Evolutionary conservation across 2,888 invertebrate genomes (phyloP), one percentile per base, ranked within the genome.

Genomic region (Tethea ocularis): DNA sequence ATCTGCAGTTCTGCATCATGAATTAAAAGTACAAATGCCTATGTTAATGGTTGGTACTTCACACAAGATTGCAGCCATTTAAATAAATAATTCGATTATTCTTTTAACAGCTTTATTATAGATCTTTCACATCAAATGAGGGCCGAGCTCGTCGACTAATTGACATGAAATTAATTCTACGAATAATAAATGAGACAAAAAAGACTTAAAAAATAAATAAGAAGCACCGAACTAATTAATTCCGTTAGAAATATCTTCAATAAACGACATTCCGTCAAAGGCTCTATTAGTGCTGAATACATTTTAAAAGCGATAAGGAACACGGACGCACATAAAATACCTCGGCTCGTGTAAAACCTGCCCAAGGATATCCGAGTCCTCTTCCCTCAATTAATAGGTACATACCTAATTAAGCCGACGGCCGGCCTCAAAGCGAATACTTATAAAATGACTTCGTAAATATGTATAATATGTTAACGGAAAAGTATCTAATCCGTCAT

Each of bases 331-430:
- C 46, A 10, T 46, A 20, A n/a, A 46, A 46, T 46, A 20, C 46
- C 20, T n/a, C 38, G 38, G 38, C 41, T 17, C n/a, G 38, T 17
- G 8, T n/a, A 41, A 41, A 41, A 17, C n/a, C 38, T 41, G 38
- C 38, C 41, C 41, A 57, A 60, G 57, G 55, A 59, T 57, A 57
- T 61, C 63, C 59, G 61, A 57, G 53, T 58, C 60, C 33, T 51
- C 65, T 65, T 61, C 61, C 66, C 59, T 68, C 80, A 78, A 80
- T 80, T 76, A 79, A 74, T 74, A n/a, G n/a, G n/a, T n/a, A 75
- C 67, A 67, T 70, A 63, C 61, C 72, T 79, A 77, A 81, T 80
- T 76, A 80, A 71, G 66, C 62, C 56, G 67, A 66, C 64, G 62
- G 62, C 63, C 57, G 56, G 56, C 57, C 29, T 55, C 52, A 61